Percentiles rank a stretch among this genome's conserved stretches.
Evolutionary conservation across 2,888 invertebrate genomes (phyloP).

Genomic region (Latheticus oryzae): DNA sequence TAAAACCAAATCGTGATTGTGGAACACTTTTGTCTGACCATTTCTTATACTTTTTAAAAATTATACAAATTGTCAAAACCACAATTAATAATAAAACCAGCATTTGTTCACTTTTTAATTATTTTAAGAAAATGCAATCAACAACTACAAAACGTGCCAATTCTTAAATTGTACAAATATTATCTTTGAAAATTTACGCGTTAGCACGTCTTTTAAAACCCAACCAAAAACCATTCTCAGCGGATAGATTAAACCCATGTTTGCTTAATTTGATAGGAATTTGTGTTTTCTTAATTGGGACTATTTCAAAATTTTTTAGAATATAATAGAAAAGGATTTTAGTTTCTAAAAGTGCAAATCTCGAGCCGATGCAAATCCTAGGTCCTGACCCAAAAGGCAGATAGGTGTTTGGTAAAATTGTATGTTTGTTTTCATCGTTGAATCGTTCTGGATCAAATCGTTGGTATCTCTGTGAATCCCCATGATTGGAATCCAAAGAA

Average conservation of each 20-base stretch:
- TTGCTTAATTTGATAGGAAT: constrained; percentile 50
- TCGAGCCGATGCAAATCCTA: constrained; percentile 71
- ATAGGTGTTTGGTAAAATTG: constrained; percentile 63
- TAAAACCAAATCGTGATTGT: too few species aligned
- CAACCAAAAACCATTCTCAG: constrained; percentile 54
- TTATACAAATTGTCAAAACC: too few species aligned
- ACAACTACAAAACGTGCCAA: too few species aligned
- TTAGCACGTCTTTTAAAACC: constrained; percentile 55
- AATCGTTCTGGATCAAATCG: constrained; percentile 56
- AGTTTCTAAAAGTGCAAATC: constrained; percentile 54
- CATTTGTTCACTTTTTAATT: too few species aligned
- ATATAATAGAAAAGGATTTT: constrained; percentile 48
- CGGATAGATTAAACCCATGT: constrained; percentile 43
- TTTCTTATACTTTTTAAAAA: too few species aligned
- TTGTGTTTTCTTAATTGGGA: constrained; percentile 47
- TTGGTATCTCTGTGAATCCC: constrained; percentile 63
- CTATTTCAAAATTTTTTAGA: constrained; percentile 45
- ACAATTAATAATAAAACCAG: too few species aligned
- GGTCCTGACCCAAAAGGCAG: constrained; percentile 67
- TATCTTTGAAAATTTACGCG: too few species aligned
- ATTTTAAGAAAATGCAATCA: too few species aligned
- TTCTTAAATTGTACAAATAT: too few species aligned
- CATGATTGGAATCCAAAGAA: constrained; percentile 56
- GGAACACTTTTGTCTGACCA: too few species aligned
- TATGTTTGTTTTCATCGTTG: constrained; percentile 66